Evolutionary conservation across 2,113 vertebrate species (phyloP).

Genomic region (Apteryx mantelli): DNA sequence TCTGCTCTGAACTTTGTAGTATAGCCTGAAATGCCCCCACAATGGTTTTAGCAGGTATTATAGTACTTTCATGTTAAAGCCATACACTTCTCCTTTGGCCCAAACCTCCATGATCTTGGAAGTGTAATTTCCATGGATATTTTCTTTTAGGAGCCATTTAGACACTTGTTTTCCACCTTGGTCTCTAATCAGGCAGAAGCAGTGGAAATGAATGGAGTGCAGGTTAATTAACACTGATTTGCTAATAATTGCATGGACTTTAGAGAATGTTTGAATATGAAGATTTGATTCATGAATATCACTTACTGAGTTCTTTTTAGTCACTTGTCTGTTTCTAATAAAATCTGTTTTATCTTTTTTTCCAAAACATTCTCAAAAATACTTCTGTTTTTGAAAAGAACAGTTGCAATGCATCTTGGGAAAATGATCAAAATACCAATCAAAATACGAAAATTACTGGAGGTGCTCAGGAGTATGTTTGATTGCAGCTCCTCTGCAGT

Average conservation of each 20-base stretch:
- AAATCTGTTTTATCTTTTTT: background rate
- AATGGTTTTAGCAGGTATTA: background rate
- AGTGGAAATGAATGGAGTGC: background rate
- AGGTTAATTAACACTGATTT: background rate
- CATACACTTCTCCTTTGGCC: background rate
- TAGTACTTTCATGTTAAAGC: background rate
- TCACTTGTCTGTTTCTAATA: background rate
- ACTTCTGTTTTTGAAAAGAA: background rate
- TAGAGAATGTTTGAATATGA: background rate
- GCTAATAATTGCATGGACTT: background rate
- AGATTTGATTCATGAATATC: background rate
- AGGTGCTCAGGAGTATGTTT: background rate
- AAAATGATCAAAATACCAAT: background rate
- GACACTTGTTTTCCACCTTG: background rate
- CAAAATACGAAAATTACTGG: background rate
- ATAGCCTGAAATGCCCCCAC: background rate
- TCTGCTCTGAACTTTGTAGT: background rate
- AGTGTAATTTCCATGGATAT: background rate
- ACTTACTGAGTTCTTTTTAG: background rate
- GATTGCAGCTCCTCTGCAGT: background rate
- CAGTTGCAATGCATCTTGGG: background rate
- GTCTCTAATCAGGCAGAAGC: background rate
- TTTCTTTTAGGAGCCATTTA: background rate
- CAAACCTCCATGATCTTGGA: background rate
- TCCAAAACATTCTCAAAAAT: background rate